Percentiles rank a stretch among this genome's conserved stretches.
Evolutionary conservation across 2,888 invertebrate species (phyloP).

Genomic region (Epistrophe eligans): DNA sequence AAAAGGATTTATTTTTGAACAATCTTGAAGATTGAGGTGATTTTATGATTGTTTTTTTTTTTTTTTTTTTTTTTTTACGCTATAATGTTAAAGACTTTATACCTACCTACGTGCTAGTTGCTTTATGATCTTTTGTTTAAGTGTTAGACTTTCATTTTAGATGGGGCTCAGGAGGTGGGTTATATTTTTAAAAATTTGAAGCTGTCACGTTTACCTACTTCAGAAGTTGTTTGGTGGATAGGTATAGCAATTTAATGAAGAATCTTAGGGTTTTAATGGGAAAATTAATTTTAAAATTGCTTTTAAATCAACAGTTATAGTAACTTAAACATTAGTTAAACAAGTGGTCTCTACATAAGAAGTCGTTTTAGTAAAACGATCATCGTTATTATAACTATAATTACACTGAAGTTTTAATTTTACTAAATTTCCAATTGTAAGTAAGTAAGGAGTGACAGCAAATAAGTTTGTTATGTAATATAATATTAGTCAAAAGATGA

Average conservation of each 20-base stretch:
- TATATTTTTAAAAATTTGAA: neutral
- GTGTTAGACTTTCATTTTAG: neutral
- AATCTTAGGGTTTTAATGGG: neutral
- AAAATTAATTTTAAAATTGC: neutral
- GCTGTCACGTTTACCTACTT: neutral
- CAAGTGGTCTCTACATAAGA: too few species aligned
- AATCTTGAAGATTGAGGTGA: slow-evolving; percentile 7
- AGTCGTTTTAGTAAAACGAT: too few species aligned
- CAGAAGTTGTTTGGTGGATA: neutral
- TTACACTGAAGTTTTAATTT: too few species aligned
- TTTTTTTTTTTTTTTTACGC: too few species aligned
- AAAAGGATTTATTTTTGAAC: slow-evolving; percentile 10
- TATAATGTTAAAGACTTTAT: neutral
- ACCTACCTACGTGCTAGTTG: neutral
- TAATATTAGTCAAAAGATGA: too few species aligned
- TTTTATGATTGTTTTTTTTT: slow-evolving; percentile 8
- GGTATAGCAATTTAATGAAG: neutral
- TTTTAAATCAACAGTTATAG: neutral
- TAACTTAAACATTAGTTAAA: too few species aligned
- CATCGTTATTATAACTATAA: too few species aligned
- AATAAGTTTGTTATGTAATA: too few species aligned
- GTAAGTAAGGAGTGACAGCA: too few species aligned
- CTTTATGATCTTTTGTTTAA: slow-evolving; percentile 9
- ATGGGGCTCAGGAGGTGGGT: neutral
- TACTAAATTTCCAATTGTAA: too few species aligned